Percentiles rank a stretch among this genome's conserved stretches.
phyloP scores from a whole-genome alignment of 1,140 invertebrate species.

The Trichoplusia ni region DNA sequence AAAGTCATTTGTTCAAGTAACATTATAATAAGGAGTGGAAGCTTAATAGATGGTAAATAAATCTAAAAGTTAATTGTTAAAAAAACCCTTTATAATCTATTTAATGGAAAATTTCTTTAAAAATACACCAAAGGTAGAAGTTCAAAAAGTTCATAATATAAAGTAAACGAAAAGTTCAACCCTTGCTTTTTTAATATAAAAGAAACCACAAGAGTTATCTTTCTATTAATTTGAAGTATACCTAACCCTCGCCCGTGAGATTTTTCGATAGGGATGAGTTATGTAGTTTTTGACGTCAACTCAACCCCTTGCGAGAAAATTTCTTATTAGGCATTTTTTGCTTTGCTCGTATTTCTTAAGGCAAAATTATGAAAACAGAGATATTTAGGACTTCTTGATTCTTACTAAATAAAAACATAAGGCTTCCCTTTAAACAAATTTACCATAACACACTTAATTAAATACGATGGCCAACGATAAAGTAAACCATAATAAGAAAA shows the following conservation, averaged over 20 bases:
- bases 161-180: conserved; percentile 63
- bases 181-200: conserved; percentile 68
- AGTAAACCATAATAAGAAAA: no score
- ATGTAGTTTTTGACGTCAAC: conserved; percentile 10
- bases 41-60: no score
- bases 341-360: background rate
- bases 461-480: no score
- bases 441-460: no score
- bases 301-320: background rate
- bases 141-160: conserved; percentile 50
- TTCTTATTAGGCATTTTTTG: background rate
- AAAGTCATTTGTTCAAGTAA: no score
- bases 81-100: no score
- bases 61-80: no score
- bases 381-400: no score
- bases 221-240: conserved; percentile 61
- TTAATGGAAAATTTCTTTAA: no score
- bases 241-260: conserved; percentile 36
- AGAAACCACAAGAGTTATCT: conserved; percentile 58
- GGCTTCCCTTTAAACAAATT: no score
- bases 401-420: no score
- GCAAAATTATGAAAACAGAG: background rate
- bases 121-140: conserved; percentile 31
- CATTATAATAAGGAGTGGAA: no score
- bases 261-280: conserved; percentile 31